Base-by-base conservation (phyloP, 1,140 invertebrate species). In the Augochlora pura region DNA sequence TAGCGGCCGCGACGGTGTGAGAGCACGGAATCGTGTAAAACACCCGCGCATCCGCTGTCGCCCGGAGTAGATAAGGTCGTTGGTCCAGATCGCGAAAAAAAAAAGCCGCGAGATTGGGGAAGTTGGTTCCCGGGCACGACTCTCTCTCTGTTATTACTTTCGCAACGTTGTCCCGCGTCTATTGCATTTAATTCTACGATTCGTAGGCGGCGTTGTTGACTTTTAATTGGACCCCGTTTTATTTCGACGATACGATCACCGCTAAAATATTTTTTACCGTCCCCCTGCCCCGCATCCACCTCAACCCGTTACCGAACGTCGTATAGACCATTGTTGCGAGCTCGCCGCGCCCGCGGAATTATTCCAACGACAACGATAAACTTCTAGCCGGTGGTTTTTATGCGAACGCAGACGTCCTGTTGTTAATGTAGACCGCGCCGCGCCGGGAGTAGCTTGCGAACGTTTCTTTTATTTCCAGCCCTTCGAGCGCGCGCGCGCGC, bases 11-110 rank as follows among this genome's bases (percentile, higher is more conserved):
- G 18, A 8, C 42, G 10, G 59, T 63, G 59, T 21, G 59, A 49
- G 60, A 10, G 12, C 27, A 18, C 18, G 39, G 39, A 63, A 25
- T 68, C 66, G 66, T 52, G 66, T 54, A 54, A n/a, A 68, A 68
- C 66, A 68, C 66, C 9, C 18, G 54, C 66, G 54, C 66, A 54
- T 68, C 25, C 66, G 49, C 25, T 54, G 42, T 52, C 23, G n/a
- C n/a, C 46, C 42, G 10, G 14, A 23, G 46, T 32, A 54, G 66
- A 52, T 68, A 68, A 68, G 49, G 49, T 52, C 38, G 66, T 68
- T 68, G 66, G 66, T 52, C 25, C 66, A 68, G 66, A 68, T 68
- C 66, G 66, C 32, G 54, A 67, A 57, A 68, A 68, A 68, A 54
- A 27, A 5, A 54, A 54, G 32, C 25, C 66, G 27, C 12, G 25